Base-by-base conservation (phyloP, 2,113 vertebrate species). In the Mirounga angustirostris region DNA sequence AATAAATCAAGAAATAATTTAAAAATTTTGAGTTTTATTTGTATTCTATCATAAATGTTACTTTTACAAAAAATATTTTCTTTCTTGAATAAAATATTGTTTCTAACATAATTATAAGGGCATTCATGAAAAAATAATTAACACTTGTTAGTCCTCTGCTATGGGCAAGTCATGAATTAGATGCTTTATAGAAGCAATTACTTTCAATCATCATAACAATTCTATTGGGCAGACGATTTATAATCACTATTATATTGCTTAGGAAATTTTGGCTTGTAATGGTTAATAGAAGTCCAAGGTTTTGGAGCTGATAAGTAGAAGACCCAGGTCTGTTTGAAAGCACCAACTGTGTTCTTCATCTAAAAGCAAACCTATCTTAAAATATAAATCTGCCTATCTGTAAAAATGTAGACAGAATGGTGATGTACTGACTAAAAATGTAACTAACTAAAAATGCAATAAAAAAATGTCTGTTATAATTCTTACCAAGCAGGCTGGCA, bases 81-180 rank as follows among this genome's bases (percentile, higher is more conserved):
- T 82, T 5, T 30, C 7, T 67, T 40, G 12, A 50, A 11, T 79
- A 73, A 92, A 82, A 89, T 58, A 30, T 0, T 18, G 1, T 84
- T 76, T 46, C 16, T 26, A 54, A 15, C 80, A 63, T 56, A 93
- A 92, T 1, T 52, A 10, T 36, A 46, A 46, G 46, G 13, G 7
- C 2, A 76, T 82, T 86, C 40, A 40, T 85, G 83, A 87, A 89
- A 88, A 95, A 93, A 58, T 73, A 73, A 79, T 61, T 81, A 95
- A 65, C 13, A 93, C 50, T 30, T 87, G 3, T n/a, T 76, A 0
- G 16, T 67, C 40, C 4, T 8, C 30, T 91, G 24, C 12, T 71
- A 63, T 91, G 52, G 19, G 4, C 33, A 87, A 71, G 13, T 14
- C 6, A 10, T 74, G 59, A 63, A 24, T 40, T 93, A 82, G 18